Evolutionary conservation across 2,113 vertebrate species (phyloP), one percentile per base, ranked within the genome.

Genomic region (Cyprinodon brontotheroides): DNA sequence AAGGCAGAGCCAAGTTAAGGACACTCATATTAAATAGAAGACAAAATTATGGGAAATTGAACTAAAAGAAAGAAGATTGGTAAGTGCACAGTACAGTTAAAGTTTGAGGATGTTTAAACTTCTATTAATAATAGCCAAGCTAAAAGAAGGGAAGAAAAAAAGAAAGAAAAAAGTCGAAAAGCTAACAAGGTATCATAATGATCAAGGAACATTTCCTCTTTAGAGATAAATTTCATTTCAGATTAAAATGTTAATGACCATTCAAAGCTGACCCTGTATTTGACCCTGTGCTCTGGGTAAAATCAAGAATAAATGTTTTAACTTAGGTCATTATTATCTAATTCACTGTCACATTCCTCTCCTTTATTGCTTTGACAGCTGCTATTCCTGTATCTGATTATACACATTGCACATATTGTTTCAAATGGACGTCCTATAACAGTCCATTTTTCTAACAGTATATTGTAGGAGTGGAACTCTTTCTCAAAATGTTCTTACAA

Each of bases 161-260:
- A 43, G 15, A 14, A 13, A 72, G 62, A 12, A 14, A 38, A 59
- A 64, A 39, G 43, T 70, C 37, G 68, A 38, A n/a, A 41, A 22
- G 22, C 4, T 1, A 40, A 45, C 40, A 29, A 70, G 40, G 29
- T 12, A 20, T 67, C 11, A 20, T 70, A 66, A 76, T 68, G 1
- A 63, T 17, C 50, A 75, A 53, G 38, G 39, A 61, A 63, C 11
- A 2, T 47, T 20, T 41, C 45, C 41, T 47, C 62, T 65, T 80
- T 83, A 77, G 39, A 79, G n/a, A 70, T 62, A 0, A 70, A 65
- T 77, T 79, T 68, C 48, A 68, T 29, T 37, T 71, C 61, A 37
- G 80, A 69, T 72, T 11, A 17, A 84, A 89, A 86, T 82, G 76
- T 81, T 85, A 85, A 86, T 20, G 6, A 38, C 13, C 70, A 60